phyloP scores from a whole-genome alignment of 2,888 invertebrate species.

The Gortyna flavago region DNA sequence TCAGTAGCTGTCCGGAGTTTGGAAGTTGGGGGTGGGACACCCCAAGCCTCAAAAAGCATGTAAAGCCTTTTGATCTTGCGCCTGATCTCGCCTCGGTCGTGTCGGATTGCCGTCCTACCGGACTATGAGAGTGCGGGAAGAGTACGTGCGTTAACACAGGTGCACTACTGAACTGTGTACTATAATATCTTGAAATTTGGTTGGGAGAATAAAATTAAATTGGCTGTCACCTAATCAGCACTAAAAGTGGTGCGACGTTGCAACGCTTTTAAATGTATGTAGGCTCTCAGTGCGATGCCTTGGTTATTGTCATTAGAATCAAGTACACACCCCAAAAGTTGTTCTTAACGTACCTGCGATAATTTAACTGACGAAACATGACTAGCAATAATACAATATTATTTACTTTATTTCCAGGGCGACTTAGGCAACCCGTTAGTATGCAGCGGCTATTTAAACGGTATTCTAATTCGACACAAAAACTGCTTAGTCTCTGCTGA shows the following conservation, averaged over 20 bases:
- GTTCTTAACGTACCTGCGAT: no score
- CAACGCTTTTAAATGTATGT: background rate
- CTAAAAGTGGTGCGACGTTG: background rate
- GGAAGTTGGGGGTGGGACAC: no score
- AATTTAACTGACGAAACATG: background rate
- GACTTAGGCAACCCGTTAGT: constrained; percentile 32
- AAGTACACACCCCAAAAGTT: background rate
- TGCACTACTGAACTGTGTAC: background rate
- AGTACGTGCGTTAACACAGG: background rate
- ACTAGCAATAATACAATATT: background rate
- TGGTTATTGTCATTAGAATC: background rate
- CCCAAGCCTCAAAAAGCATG: background rate
- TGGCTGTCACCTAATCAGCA: background rate
- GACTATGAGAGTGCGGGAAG: background rate
- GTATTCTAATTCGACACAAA: constrained; percentile 19
- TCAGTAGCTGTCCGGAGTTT: background rate
- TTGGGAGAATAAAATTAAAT: background rate
- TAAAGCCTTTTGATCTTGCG: background rate
- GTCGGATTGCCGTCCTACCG: background rate
- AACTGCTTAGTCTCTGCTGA: constrained; percentile 2
- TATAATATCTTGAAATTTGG: background rate
- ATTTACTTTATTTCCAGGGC: constrained; percentile 23
- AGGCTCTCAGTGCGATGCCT: background rate
- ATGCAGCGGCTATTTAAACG: constrained; percentile 12
- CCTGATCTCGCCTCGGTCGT: background rate